phyloP scores from a whole-genome alignment of 30 jellyfish, hydroid and myxozoan genomes.

The Chrysaora quinquecirrha region DNA sequence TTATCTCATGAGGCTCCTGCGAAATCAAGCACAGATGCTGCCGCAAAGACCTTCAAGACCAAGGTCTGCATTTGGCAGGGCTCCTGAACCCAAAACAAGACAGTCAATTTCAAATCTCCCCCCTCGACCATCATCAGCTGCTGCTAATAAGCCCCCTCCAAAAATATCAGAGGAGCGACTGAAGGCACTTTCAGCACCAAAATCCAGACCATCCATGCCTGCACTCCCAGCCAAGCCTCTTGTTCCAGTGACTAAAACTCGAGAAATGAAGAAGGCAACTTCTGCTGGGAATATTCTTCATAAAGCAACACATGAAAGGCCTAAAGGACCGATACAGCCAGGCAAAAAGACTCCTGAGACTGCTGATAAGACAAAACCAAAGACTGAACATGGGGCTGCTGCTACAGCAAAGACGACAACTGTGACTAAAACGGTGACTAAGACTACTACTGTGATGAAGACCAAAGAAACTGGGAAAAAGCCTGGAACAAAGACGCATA shows the following conservation, averaged over 20 bases:
- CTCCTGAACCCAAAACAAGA: conserved; percentile 57
- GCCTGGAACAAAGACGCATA: conserved; percentile 1
- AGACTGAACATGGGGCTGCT: not conserved
- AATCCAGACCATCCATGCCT: conserved; percentile 64
- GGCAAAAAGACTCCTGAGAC: conserved; percentile 21
- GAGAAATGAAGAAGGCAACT: conserved; percentile 57
- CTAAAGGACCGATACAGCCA: conserved; percentile 49
- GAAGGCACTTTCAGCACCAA: conserved; percentile 28
- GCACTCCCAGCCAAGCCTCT: conserved; percentile 64
- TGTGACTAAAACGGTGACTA: conserved; percentile 11
- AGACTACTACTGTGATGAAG: not conserved
- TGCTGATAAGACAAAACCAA: conserved; percentile 43
- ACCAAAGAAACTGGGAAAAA: conserved; percentile 17
- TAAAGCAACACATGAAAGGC: conserved; percentile 6
- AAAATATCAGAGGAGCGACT: conserved; percentile 15
- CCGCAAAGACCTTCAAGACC: conserved; percentile 21
- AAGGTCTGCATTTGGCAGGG: conserved; percentile 42
- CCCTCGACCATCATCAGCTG: conserved; percentile 62
- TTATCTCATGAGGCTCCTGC: conserved; percentile 24
- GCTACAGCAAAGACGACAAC: not conserved
- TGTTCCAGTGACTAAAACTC: conserved; percentile 52
- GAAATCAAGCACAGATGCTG: conserved; percentile 26
- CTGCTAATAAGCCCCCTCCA: conserved; percentile 36
- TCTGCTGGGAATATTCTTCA: conserved; percentile 36
- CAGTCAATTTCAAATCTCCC: conserved; percentile 72